Evolutionary conservation across 2,888 invertebrate species (phyloP), one percentile per base, ranked within the genome.

Genomic region (Eucera pruinosa): DNA sequence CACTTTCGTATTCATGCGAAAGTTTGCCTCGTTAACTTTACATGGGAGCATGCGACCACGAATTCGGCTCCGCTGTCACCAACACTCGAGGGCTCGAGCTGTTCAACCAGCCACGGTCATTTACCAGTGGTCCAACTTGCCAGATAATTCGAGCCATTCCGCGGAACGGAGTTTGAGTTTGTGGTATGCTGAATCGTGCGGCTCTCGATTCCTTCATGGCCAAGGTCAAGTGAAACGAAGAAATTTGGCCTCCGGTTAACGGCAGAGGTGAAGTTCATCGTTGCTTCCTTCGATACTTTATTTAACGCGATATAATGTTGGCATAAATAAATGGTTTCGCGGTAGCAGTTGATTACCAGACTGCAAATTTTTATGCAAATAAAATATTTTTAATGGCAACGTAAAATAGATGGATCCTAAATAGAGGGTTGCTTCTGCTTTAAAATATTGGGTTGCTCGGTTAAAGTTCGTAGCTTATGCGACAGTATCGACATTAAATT

Each of bases 1-100:
- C 86, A 87, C 90, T 90, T 88, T 89, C 88, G 89, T 90, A 91
- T 90, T 90, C 90, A 90, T 90, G 87, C 90, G 88, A 90, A 91
- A 91, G 89, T 91, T 91, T 88, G 70, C 86, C 89, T 90, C 89
- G 89, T 90, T 90, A 90, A 90, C 88, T 89, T 89, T 89, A 88
- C 90, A 90, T 85, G 86, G 88, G 87, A 85, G 82, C 30, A 11
- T 61, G 78, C 78, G 81, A 81, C 88, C 82, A 84, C 82, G 84
- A 80, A 87, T 89, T 87, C 86, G 81, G 75, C 75, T 33, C 66
- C 27, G 60, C 18, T 45, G 64, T 61, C 72, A 54, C 73, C 57
- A 27, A 67, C 66, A 54, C 55, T 36, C 6, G 20, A 36, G 48
- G 4, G 33, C 25, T 48, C 58, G 58, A 33, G 47, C 47, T 23